Conservation (phyloP, 2,888 invertebrate species). For the Apodemia duryi region DNA sequence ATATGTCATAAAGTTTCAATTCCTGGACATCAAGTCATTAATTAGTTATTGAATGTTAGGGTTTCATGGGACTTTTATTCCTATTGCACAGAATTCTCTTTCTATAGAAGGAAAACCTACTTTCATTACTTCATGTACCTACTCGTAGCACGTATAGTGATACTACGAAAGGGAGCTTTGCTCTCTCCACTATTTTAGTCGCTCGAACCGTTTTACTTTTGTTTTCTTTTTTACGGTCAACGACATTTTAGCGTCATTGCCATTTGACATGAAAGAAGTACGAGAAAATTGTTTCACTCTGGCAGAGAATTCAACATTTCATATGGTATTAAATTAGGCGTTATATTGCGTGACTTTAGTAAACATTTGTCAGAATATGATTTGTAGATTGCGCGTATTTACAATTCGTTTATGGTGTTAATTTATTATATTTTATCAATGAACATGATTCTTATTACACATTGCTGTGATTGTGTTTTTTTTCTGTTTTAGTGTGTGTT, state of each 20-base stretch:
- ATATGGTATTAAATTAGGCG: constrained; percentile 29
- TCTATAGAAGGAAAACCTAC: neutral
- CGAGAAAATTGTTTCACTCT: constrained; percentile 35
- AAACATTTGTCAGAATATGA: constrained; percentile 27
- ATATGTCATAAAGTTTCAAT: neutral
- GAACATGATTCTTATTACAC: neutral
- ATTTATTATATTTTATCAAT: neutral
- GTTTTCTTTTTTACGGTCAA: constrained; percentile 49
- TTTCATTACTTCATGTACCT: neutral
- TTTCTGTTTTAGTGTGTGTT: neutral
- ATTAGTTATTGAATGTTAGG: no score
- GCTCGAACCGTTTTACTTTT: constrained; percentile 34
- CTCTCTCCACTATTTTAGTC: constrained; percentile 28
- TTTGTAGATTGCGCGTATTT: constrained; percentile 19
- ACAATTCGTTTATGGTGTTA: constrained; percentile 6
- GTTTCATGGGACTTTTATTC: neutral
- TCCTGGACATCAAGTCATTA: neutral
- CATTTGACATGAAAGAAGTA: constrained; percentile 60
- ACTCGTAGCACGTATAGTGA: neutral
- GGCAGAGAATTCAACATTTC: constrained; percentile 21
- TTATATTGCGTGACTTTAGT: constrained; percentile 27
- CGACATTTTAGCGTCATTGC: constrained; percentile 56
- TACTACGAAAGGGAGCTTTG: constrained; percentile 25
- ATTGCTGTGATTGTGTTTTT: neutral
- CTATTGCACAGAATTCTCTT: neutral